These are phyloP conservation scores for Vespertilio murinus DNA, from an alignment of 2,797 vertebrate genomes.

Conservation along the genomic window DNA sequence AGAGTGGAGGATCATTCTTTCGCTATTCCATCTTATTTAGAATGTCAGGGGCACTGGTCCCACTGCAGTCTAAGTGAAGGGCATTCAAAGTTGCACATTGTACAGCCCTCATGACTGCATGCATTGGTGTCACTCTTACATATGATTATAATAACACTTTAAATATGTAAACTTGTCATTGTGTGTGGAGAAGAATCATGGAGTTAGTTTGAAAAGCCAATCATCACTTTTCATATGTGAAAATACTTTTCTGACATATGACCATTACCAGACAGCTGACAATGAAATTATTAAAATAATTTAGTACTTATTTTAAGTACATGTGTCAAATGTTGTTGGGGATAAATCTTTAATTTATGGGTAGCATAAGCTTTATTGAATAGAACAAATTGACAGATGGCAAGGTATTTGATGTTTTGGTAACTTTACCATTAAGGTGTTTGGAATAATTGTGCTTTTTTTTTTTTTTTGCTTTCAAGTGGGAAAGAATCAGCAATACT, in stretches of 20 bases:
- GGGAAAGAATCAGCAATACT: not conserved
- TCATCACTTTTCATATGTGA: not conserved
- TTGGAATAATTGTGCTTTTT: not conserved
- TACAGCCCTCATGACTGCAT: not conserved
- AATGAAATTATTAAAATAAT: constrained; percentile 37
- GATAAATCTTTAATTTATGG: not conserved
- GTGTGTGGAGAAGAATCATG: not conserved
- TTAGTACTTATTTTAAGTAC: not conserved
- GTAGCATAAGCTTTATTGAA: not conserved
- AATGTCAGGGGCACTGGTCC: not conserved
- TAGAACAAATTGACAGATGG: not conserved
- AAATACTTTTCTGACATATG: not conserved
- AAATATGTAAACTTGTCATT: not conserved
- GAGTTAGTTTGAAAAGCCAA: not conserved
- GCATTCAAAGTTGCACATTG: rapidly evolving
- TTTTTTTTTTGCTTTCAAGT: constrained; percentile 7
- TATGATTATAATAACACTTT: not conserved
- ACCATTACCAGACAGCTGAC: not conserved
- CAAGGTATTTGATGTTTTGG: not conserved
- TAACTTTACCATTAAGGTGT: not conserved
- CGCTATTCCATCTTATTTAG: not conserved
- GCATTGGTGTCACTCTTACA: not conserved
- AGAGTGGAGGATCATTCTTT: not conserved
- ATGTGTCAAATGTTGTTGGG: not conserved
- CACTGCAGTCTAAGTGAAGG: too few relatives aligned